These are phyloP conservation scores for Orcinus orca DNA, from an alignment of 2,113 vertebrate genomes.

Conservation along the genomic window DNA sequence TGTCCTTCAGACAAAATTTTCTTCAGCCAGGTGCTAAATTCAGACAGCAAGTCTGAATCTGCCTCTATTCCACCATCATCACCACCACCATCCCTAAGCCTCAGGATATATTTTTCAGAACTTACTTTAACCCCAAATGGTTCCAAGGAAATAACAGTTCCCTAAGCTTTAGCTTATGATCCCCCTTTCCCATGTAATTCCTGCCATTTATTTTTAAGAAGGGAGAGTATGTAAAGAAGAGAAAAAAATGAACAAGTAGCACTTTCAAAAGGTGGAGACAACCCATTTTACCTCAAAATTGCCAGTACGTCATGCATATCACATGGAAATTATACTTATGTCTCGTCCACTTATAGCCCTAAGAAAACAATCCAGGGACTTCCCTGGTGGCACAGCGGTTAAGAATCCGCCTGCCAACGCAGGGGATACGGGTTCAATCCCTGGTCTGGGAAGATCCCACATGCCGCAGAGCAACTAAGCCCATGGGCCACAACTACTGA, in stretches of 20 bases:
- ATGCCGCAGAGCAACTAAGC: too few species aligned
- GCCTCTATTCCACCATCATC: not conserved
- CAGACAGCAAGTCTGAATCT: slow-evolving; percentile 6
- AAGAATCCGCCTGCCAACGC: too few species aligned
- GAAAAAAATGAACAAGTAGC: slow-evolving; percentile 8
- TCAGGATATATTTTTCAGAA: not conserved
- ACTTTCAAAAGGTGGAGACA: not conserved
- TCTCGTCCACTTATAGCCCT: not conserved
- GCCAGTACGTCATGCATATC: not conserved
- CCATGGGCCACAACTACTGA: too few species aligned
- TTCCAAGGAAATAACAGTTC: not conserved
- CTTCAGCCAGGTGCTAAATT: not conserved
- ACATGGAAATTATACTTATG: not conserved
- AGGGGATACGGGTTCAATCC: too few species aligned
- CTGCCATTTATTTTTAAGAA: slow-evolving; percentile 1
- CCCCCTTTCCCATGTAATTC: not conserved
- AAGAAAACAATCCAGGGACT: not conserved
- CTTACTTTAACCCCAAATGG: not conserved
- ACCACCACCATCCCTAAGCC: not conserved
- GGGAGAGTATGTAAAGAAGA: not conserved
- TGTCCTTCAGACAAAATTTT: not conserved
- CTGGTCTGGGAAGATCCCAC: too few species aligned
- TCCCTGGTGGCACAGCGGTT: too few species aligned
- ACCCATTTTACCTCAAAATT: slow-evolving; percentile 2
- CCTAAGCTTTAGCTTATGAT: not conserved